Evolutionary conservation across 2,113 vertebrate genomes (phyloP), one percentile per base, ranked within the genome.

Genomic region (Tiliqua scincoides): DNA sequence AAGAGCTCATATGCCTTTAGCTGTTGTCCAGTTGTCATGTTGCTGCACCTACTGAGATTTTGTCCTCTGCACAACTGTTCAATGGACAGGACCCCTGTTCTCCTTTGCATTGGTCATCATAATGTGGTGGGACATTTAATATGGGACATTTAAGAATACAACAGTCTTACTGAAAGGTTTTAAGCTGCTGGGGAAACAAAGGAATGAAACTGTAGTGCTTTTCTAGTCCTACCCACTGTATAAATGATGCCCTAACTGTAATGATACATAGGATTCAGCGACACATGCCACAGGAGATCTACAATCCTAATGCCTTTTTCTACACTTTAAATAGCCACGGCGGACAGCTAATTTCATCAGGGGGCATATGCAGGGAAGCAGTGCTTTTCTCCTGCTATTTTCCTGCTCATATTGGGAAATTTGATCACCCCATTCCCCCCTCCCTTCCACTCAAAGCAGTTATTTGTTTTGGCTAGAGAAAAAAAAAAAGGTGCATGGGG

Each of bases 111-210:
- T 52, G 35, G 23, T 30, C 25, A 80, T 14, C 61, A 37, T 40
- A 27, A 37, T 6, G 25, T 14, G 59, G 32, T 20, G 11, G 32
- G n/a, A 48, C 43, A 79, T 11, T n/a, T 76, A 57, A 35, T 68
- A 37, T 1, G 0, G 37, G 40, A 79, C 30, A n/a, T 21, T 48
- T 61, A 48, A 0, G 0, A 52, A 80, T 84, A n/a, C 40, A 40
- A 8, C 32, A 43, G 71, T 72, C 73, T 79, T 52, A 80, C 83
- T 40, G 62, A 83, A 48, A 0, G 6, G 32, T 0, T 35, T 21
- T 81, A 85, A 77, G 82, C 83, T 86, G n/a, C 80, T 61, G 65
- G 57, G 25, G 72, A 59, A 62, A 61, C 21, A 21, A 43, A 30
- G 11, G 18, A 78, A 48, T 48, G 27, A 4, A 71, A n/a, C 83